phyloP scores from a whole-genome alignment of 35 echinoderm and acorn worm species.

The Eucidaris tribuloides region DNA sequence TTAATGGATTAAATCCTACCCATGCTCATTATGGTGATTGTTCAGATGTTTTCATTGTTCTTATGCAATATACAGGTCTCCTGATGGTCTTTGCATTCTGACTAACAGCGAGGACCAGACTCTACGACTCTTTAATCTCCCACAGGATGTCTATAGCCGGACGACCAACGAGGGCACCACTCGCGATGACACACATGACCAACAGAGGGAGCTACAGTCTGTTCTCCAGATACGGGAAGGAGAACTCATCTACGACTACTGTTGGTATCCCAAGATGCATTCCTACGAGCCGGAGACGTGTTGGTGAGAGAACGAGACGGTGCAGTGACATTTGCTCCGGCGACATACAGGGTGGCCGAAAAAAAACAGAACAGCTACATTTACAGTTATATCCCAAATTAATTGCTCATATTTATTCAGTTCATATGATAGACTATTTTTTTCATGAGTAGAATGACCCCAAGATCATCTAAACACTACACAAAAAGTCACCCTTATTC shows the following conservation, averaged over 20 bases:
- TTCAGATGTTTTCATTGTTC: background rate
- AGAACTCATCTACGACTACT: constrained; percentile 95
- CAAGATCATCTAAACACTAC: too few species aligned
- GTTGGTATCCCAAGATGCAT: constrained; percentile 91
- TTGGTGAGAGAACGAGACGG: too few species aligned
- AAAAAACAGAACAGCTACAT: too few species aligned
- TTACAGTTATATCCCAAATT: too few species aligned
- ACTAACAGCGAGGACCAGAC: constrained; percentile 95
- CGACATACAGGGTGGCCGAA: too few species aligned
- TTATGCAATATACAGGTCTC: constrained; percentile 66
- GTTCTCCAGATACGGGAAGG: constrained; percentile 75
- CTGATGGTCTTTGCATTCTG: constrained; percentile 86
- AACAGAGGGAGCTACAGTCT: constrained; percentile 24
- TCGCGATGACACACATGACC: background rate
- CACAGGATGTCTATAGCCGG: constrained; percentile 49
- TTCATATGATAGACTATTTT: too few species aligned
- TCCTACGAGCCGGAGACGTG: constrained; percentile 73
- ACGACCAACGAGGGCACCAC: too few species aligned
- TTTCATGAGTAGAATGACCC: too few species aligned
- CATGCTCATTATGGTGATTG: background rate
- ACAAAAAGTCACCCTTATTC: too few species aligned
- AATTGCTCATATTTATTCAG: too few species aligned
- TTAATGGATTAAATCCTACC: background rate
- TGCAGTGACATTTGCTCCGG: too few species aligned
- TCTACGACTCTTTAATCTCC: constrained; percentile 84